Evolutionary conservation across 2,888 invertebrate genomes (phyloP).

Genomic region (Palloptera scutellata): DNA sequence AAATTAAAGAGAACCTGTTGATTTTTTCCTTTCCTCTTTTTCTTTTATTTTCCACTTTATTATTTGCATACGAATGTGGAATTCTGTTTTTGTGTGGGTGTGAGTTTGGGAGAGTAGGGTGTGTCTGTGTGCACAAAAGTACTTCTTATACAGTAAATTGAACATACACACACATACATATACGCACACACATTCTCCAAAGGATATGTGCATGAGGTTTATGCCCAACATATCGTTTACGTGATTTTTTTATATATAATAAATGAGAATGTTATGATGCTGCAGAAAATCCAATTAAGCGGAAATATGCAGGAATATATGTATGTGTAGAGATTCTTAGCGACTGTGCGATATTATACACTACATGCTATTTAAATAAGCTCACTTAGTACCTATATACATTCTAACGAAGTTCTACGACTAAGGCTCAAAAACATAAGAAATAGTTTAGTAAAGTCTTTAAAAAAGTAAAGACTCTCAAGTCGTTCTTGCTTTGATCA

Average conservation of each 20-base stretch:
- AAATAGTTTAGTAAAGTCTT: no score
- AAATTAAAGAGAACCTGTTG: constrained; percentile 24
- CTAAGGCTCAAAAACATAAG: no score
- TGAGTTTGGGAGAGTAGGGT: neutral
- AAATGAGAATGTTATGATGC: constrained; percentile 48
- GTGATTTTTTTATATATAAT: constrained; percentile 49
- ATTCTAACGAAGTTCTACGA: no score
- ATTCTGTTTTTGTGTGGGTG: no score
- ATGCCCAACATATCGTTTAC: constrained; percentile 22
- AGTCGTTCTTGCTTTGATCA: no score
- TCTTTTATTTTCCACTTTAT: neutral
- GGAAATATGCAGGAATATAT: neutral
- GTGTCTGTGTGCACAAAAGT: constrained; percentile 1
- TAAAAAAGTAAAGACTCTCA: no score
- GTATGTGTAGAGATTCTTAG: no score
- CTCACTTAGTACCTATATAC: no score
- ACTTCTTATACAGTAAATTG: constrained; percentile 17
- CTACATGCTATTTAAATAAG: no score
- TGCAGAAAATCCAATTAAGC: constrained; percentile 55
- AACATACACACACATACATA: constrained; percentile 6
- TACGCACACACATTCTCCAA: neutral
- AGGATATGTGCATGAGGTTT: neutral
- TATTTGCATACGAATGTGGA: no score
- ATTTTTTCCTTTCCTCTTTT: constrained; percentile 8
- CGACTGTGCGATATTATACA: no score